Base-by-base conservation (phyloP, 1,140 invertebrate genomes). In the Olivierus martensii region DNA sequence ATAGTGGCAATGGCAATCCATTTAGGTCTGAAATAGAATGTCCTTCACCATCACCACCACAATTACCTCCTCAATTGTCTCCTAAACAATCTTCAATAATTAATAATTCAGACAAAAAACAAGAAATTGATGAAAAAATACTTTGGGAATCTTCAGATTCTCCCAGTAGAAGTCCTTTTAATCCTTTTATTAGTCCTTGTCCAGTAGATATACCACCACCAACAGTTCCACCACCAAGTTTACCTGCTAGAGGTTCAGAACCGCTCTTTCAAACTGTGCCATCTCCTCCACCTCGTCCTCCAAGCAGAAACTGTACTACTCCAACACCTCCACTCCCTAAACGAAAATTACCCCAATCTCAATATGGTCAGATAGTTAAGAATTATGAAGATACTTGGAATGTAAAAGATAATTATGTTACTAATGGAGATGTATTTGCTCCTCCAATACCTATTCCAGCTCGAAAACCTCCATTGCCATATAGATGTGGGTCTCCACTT, bases 391-490 rank as follows among this genome's bases (percentile, higher is more conserved):
- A 45, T 22, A 51, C 51, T 3, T 51, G 39, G 42, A 42, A 48
- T 44, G 21, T 34, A 15, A 38, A 39, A 21, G 22, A 19, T 14
- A 17, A 39, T 18, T 7, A 11, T 14, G n/a, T 28, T 19, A 21
- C 38, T 5, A 15, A 22, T 39, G 12, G 35, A 28, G 6, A n/a
- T 36, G 18, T 17, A 21, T 37, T 45, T 44, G 34, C 47, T 50
- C 34, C 46, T 50, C 52, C 59, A 21, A 48, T 60, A 15, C 57
- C 57, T 14, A 53, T 57, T 14, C 59, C 59, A 17, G 41, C 43
- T 11, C 35, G 57, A 3, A 52, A 59, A 41, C 35, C 47, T 9
- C 55, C 51, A 4, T 6, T 43, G 5, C 3, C 42, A 12, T 11
- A 34, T n/a, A 51, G 36, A 42, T n/a, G n/a, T 15, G 42, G 35